Percentiles rank a stretch among this genome's conserved stretches.
These are phyloP conservation scores for Lottia gigantea DNA, from an alignment of 2,888 invertebrate species.

Conservation along the genomic window DNA sequence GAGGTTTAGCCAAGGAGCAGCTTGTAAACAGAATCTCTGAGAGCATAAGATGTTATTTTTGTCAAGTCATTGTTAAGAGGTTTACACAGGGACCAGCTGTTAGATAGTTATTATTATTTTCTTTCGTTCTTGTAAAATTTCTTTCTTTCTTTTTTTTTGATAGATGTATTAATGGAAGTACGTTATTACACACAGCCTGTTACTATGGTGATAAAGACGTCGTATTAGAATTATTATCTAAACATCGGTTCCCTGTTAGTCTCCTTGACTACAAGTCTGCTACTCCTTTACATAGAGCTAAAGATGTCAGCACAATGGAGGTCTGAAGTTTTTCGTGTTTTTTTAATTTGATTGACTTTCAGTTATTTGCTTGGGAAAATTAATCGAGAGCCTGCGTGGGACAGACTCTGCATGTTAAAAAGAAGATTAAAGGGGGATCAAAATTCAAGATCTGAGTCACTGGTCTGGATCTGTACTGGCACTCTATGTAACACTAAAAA, in stretches of 20 bases:
- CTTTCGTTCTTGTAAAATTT: not conserved
- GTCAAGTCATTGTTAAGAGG: too few species aligned
- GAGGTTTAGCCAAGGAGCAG: too few species aligned
- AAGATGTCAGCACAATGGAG: slow-evolving; percentile 55
- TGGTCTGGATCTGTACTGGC: too few species aligned
- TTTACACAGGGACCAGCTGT: not conserved
- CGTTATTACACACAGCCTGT: slow-evolving; percentile 65
- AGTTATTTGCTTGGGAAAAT: too few species aligned
- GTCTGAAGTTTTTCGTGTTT: slow-evolving; percentile 28
- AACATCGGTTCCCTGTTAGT: slow-evolving; percentile 59
- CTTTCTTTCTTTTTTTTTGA: not conserved
- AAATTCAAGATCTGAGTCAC: too few species aligned
- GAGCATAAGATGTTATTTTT: too few species aligned
- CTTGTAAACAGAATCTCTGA: too few species aligned
- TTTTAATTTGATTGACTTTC: not conserved
- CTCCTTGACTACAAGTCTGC: slow-evolving; percentile 66
- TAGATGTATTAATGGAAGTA: slow-evolving; percentile 67
- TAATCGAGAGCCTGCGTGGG: too few species aligned
- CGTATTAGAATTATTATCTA: slow-evolving; percentile 53
- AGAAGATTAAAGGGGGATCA: too few species aligned
- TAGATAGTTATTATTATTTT: not conserved
- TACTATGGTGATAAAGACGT: slow-evolving; percentile 59
- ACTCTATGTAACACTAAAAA: too few species aligned
- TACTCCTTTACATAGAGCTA: slow-evolving; percentile 62
- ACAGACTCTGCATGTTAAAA: too few species aligned